phyloP scores from a whole-genome alignment of 2,797 vertebrate genomes.

The Darevskia mixta region DNA sequence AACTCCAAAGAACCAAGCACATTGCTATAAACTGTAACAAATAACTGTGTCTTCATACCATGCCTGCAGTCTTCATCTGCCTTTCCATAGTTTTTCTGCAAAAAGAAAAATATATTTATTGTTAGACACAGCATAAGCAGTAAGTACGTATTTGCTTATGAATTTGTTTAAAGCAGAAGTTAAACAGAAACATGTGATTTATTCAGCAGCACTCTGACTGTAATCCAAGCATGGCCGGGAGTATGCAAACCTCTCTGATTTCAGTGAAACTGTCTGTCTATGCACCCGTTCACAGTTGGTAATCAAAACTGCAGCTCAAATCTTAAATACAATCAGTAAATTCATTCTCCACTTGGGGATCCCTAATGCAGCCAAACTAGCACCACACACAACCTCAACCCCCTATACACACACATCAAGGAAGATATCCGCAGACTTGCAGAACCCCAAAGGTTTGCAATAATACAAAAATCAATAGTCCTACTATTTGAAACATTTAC shows the following conservation, averaged over 20 bases:
- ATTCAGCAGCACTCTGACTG: slow-evolving; percentile 5
- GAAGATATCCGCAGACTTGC: neutral
- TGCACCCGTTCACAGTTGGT: neutral
- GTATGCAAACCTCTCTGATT: neutral
- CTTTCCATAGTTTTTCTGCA: slow-evolving; percentile 98
- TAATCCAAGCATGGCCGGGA: neutral
- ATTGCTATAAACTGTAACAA: slow-evolving; percentile 56
- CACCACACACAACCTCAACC: neutral
- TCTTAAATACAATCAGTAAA: neutral
- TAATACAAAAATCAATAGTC: neutral
- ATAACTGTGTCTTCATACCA: slow-evolving; percentile 85
- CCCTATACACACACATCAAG: neutral
- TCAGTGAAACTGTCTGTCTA: neutral
- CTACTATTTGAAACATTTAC: neutral
- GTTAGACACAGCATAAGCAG: slow-evolving; percentile 60
- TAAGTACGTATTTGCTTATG: slow-evolving; percentile 21
- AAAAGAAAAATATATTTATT: slow-evolving; percentile 73
- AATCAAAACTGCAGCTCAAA: neutral
- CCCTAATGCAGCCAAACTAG: neutral
- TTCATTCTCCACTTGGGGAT: neutral
- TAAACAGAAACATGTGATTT: slow-evolving; percentile 42
- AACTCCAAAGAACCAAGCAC: slow-evolving; percentile 58
- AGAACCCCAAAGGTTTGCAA: neutral
- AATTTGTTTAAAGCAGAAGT: neutral
- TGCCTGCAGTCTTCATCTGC: slow-evolving; percentile 99